Evolutionary conservation across 2,888 invertebrate genomes (phyloP), one percentile per base, ranked within the genome.

Genomic region (Morpho helenor): DNA sequence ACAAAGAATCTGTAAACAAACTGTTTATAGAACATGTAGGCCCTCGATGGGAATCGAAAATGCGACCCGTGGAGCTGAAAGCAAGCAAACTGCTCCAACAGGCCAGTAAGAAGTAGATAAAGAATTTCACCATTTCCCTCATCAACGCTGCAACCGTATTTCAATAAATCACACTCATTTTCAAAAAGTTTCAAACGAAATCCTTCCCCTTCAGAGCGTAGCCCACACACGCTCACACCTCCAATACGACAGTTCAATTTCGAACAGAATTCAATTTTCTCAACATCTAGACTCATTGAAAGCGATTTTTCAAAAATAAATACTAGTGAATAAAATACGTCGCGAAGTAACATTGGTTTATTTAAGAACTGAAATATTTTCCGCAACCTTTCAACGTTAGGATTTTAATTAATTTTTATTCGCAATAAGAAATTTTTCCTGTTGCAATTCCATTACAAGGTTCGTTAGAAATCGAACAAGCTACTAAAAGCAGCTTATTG

Each of bases 121-220:
- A 23, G 23, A 23, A 23, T 23, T 8, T 51, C 68, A 84, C 84
- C 77, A 59, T 74, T 57, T 3, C 67, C 63, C 6, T 72, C 68
- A 2, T 69, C 66, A 8, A 76, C 79, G 23, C 62, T 58, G 61
- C 88, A 88, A 0, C 82, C 84, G 64, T 75, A 80, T 52, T 75
- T 73, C 31, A 83, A 52, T 43, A 88, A 64, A 7, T 75, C 69
- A 62, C 88, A 88, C 66, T 82, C 81, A 53, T 75, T 81, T 23
- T 75, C 66, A 66, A 87, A 88, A n/a, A 75, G 8, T 59, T 70
- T 82, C 7, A 83, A 57, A 0, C 68, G 66, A 43, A 72, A 71
- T 0, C 75, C 74, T 0, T 68, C 66, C 0, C 69, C 70, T 45
- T 79, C 75, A 2, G 68, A 66, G 10, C 75, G 72, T 0, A 83